Percentiles rank a stretch among this genome's conserved stretches.
These are phyloP conservation scores for Drosophila borealis DNA, from an alignment of 2,888 invertebrate species.

Conservation along the genomic window DNA sequence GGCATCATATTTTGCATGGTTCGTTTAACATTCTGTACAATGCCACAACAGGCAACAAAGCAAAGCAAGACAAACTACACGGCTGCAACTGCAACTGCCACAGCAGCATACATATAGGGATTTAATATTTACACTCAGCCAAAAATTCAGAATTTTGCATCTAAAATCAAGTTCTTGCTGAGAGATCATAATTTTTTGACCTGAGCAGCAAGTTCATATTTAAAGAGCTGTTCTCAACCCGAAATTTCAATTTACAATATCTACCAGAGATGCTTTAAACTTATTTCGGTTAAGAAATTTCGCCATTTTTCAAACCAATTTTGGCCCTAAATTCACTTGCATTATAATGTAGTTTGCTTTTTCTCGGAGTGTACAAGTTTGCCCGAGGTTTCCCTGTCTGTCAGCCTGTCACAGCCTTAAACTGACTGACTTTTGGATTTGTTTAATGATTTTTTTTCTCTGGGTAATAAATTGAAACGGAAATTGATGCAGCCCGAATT, in stretches of 20 bases:
- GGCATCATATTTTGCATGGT: slow-evolving; percentile 77
- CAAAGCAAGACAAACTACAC: slow-evolving; percentile 43
- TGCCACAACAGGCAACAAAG: slow-evolving; percentile 52
- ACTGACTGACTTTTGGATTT: neutral
- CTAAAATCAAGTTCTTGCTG: no score
- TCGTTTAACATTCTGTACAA: slow-evolving; percentile 77
- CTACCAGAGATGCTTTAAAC: no score
- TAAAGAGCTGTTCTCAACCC: no score
- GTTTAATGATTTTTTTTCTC: slow-evolving; percentile 15
- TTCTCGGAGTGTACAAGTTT: slow-evolving; percentile 3
- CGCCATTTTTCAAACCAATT: no score
- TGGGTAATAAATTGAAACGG: slow-evolving; percentile 36
- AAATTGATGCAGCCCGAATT: slow-evolving; percentile 70
- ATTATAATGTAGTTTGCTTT: neutral
- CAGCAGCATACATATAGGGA: neutral
- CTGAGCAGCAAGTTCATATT: no score
- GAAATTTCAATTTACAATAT: no score
- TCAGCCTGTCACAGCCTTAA: slow-evolving; percentile 5
- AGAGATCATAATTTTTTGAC: no score
- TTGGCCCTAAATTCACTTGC: no score
- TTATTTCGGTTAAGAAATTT: no score
- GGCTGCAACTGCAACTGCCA: slow-evolving; percentile 31
- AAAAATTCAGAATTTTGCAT: no score
- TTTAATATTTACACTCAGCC: slow-evolving; percentile 1
- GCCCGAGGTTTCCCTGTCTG: slow-evolving; percentile 15